Evolutionary conservation across 92 coral and sea anemone genomes (phyloP), one percentile per base, ranked within the genome.

Genomic region (Epizoanthus illoricatus): DNA sequence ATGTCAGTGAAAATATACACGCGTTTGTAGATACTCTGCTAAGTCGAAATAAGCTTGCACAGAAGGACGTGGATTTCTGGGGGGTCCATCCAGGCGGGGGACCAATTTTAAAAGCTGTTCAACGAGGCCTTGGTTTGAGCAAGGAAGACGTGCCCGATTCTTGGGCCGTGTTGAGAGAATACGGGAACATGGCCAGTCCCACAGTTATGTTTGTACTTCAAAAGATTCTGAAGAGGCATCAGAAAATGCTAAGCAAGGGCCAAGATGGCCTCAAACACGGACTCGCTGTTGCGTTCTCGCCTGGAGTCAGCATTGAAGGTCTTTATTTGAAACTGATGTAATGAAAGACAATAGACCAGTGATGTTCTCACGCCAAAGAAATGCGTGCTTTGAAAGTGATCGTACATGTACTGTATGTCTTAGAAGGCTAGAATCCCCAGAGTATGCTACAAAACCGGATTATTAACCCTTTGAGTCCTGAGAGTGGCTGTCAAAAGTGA

Each of bases 41-140:
- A n/a, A 73, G 62, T 20, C 76, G 76, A 8, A 73, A 73, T 47
- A 73, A 23, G 7, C 62, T 73, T 7, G 43, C 39, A 73, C 76
- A 73, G 41, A 47, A 47, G 24, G 76, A 73, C 16, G 42, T 73
- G 4, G 76, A 73, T 73, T 73, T 73, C 63, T 73, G 63, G 76
- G 76, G 63, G 13, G 58, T 73, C 76, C 76, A 73, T 73, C 76
- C 76, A 19, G 76, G 76, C 18, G 76, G 76, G 4, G 76, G 76
- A 18, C 76, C 76, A 1, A 73, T 73, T 49, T 9, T 73, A 10
- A 73, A 73, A 40, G 76, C 76, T 40, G 76, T 73, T 10, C 76
- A 73, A 52, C 52, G 76, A 60, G 76, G 76, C 41, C 55, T 73
- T 20, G 76, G 76, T 7, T 52, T 73, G 61, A 73, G 76, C 76